phyloP scores from a whole-genome alignment of 2,888 invertebrate genomes.

The Aspidiotus destructor region DNA sequence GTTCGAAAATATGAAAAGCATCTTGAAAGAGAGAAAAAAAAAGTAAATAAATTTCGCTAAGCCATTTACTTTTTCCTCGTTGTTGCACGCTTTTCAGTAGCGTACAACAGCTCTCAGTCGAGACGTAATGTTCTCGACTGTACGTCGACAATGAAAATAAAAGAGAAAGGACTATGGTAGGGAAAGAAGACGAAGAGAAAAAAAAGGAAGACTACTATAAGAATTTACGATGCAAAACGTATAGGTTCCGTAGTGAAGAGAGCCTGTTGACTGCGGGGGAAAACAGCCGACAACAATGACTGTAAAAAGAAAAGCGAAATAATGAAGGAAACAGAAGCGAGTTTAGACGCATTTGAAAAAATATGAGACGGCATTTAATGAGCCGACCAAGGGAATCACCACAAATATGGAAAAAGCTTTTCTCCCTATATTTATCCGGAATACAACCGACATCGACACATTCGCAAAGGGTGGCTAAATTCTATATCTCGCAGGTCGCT shows the following conservation, averaged over 20 bases:
- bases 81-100: neutral
- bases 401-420: conserved; percentile 25
- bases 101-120: neutral
- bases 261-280: neutral
- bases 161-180: neutral
- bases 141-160: conserved; percentile 9
- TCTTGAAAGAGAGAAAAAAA: neutral
- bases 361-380: conserved; percentile 27
- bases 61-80: conserved; percentile 14
- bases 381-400: conserved; percentile 30
- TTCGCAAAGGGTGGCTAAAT: no score
- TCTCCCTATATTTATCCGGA: neutral
- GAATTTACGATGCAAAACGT: conserved; percentile 32
- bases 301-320: conserved; percentile 24
- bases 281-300: neutral
- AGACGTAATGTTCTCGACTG: neutral
- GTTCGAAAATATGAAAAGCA: neutral
- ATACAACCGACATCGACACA: no score
- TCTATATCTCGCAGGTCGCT: no score
- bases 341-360: conserved; percentile 18
- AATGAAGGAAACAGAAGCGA: conserved; percentile 31
- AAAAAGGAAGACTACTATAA: conserved; percentile 28
- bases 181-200: neutral
- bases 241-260: conserved; percentile 4
- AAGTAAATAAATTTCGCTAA: conserved; percentile 16